Evolutionary conservation across 2,797 vertebrate genomes (phyloP), one percentile per base, ranked within the genome.

Genomic region (Champsocephalus esox): DNA sequence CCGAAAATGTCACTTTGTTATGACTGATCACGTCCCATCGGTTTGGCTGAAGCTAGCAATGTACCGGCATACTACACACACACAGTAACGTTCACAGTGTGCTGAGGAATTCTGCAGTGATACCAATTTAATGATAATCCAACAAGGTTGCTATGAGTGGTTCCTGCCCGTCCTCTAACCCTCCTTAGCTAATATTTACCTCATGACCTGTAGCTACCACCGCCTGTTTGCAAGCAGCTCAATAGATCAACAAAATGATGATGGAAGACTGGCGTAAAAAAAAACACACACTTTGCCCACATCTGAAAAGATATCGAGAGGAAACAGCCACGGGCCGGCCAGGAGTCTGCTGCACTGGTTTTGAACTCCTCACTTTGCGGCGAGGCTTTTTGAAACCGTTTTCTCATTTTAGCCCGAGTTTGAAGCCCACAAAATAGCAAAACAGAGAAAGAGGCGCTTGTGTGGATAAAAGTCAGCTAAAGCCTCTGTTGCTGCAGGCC

Each of bases 1-100:
- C 28, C 73, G 79, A 89, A 93, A 93, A 93, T 93, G 92, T 92
- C 90, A 91, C 88, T 93, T 91, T 92, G 91, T 92, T 93, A 93
- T 93, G 92, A 92, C 88, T 87, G 90, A 91, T 91, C 92, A 92
- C 90, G 90, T 90, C 87, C 85, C 86, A 19, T 89, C 72, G 50
- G 41, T 81, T 86, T 73, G 84, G 79, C 86, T 62, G 70, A 50
- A 66, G 75, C 71, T 21, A n/a, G 58, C 63, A 38, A 58, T 48
- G 66, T 54, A 67, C 84, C 65, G 45, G 46, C 73, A 32, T 66
- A 41, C 52, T 38, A 58, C 63, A 66, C 49, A 55, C 50, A 62
- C 59, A 70, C 81, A 34, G 64, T 54, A 51, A 61, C 59, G 43
- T 64, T 51, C 69, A 41, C 66, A 60, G 45, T 43, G 77, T 62